Percentiles rank a stretch among this genome's conserved stretches.
Evolutionary conservation across 2,888 invertebrate genomes (phyloP).

Genomic region (Macaria notata): DNA sequence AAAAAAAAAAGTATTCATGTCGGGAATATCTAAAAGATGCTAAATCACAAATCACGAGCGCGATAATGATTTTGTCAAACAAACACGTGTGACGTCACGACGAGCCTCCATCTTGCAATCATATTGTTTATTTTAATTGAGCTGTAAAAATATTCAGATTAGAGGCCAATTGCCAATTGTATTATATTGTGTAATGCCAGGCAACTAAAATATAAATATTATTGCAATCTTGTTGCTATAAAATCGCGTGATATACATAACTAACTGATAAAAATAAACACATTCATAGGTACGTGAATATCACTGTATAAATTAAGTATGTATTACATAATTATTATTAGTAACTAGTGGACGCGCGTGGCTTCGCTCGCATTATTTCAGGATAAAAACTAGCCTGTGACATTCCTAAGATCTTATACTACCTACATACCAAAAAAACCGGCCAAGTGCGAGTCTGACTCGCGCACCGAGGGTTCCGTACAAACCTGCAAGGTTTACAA

Average conservation of each 20-base stretch:
- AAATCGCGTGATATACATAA: conserved; percentile 10
- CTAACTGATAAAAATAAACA: no score
- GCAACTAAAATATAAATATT: not conserved
- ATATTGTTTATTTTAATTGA: not conserved
- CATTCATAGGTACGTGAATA: no score
- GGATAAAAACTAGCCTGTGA: no score
- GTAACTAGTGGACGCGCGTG: no score
- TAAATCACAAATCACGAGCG: conserved; percentile 16
- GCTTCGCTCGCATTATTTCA: no score
- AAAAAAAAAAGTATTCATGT: not conserved
- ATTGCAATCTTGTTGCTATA: not conserved
- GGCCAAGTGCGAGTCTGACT: no score
- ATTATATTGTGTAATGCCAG: not conserved
- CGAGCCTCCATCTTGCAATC: conserved; percentile 34
- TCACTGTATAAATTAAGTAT: no score
- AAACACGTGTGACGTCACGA: conserved; percentile 33
- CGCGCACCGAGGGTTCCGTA: no score
- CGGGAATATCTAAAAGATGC: conserved; percentile 2
- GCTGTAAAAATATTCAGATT: not conserved
- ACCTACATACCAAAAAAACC: no score
- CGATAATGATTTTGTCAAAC: conserved; percentile 24
- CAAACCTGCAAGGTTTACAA: no score
- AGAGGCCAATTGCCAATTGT: not conserved
- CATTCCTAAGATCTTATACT: no score
- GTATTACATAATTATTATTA: no score